Evolutionary conservation across 2,797 vertebrate genomes (phyloP).

Genomic region (Sus cebifrons): DNA sequence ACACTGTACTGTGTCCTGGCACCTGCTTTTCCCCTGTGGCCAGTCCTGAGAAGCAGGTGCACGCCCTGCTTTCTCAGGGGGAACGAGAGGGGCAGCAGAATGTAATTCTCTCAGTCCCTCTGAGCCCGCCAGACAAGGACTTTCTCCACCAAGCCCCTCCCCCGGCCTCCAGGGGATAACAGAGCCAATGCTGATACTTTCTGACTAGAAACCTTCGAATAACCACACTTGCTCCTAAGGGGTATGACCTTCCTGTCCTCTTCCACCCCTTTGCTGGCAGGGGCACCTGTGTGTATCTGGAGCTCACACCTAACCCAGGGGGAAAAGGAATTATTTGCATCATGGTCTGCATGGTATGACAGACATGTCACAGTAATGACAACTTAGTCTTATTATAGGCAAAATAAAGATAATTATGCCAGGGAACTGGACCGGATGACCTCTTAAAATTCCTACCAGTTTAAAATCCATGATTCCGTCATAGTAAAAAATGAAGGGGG

Average conservation of each 20-base stretch:
- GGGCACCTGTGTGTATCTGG: not conserved
- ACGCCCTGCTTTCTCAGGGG: slow-evolving; percentile 22
- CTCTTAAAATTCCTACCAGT: slow-evolving; percentile 66
- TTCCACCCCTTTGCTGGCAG: not conserved
- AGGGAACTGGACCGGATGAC: slow-evolving; percentile 11
- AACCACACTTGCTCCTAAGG: not conserved
- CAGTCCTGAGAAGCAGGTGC: slow-evolving; percentile 54
- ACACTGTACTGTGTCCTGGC: slow-evolving; percentile 28
- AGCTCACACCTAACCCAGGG: not conserved
- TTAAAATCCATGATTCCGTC: slow-evolving; percentile 46
- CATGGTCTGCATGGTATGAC: not conserved
- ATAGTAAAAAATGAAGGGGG: not conserved
- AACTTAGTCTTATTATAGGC: slow-evolving; percentile 58
- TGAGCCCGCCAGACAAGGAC: not conserved
- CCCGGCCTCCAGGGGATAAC: not conserved
- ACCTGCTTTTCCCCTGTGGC: slow-evolving; percentile 11
- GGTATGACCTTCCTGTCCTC: not conserved
- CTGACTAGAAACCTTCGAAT: slow-evolving; percentile 10
- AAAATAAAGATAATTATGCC: slow-evolving; percentile 55
- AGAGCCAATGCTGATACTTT: not conserved
- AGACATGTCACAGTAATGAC: slow-evolving; percentile 50
- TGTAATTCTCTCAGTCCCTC: not conserved
- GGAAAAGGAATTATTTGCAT: slow-evolving; percentile 50
- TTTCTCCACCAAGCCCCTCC: not conserved
- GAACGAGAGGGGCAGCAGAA: not conserved